A percentile compares a stretch with the other conserved stretches of the same genome.
These are phyloP conservation scores for Clepsis dumicolana DNA, from an alignment of 2,888 invertebrate species.

Conservation along the genomic window DNA sequence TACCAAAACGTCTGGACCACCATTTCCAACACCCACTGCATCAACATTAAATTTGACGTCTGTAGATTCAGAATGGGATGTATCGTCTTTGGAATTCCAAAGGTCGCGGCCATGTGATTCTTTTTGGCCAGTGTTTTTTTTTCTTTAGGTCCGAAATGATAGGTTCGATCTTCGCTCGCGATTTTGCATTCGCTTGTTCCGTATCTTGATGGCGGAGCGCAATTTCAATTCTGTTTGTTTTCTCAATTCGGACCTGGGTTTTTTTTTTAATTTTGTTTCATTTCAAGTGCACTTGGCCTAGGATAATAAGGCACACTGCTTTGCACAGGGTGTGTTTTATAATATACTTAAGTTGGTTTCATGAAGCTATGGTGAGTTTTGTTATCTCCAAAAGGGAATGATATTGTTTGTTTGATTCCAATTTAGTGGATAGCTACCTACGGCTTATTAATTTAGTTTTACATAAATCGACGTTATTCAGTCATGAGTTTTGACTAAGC, in stretches of 20 bases:
- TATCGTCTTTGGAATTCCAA: conserved; percentile 68
- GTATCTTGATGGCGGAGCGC: conserved; percentile 25
- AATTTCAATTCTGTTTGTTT: conserved; percentile 39
- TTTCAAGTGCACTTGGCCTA: neutral
- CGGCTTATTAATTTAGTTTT: no score
- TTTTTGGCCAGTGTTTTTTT: conserved; percentile 79
- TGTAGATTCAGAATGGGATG: conserved; percentile 51
- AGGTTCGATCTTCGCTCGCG: conserved; percentile 42
- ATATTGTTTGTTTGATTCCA: no score
- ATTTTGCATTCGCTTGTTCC: conserved; percentile 24
- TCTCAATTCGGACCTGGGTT: conserved; percentile 25
- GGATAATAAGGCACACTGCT: no score
- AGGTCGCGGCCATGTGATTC: conserved; percentile 79
- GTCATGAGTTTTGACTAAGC: neutral
- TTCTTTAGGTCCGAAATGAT: conserved; percentile 56
- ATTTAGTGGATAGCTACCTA: no score
- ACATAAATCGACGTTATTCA: neutral
- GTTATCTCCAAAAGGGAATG: no score
- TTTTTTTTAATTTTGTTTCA: conserved; percentile 14
- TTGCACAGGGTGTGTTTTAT: no score
- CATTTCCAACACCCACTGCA: conserved; percentile 36
- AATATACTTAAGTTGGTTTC: no score
- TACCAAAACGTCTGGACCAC: conserved; percentile 58
- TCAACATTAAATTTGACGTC: conserved; percentile 51
- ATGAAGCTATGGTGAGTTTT: no score